phyloP scores from a whole-genome alignment of 2,888 invertebrate species.

The Sesia bembeciformis region DNA sequence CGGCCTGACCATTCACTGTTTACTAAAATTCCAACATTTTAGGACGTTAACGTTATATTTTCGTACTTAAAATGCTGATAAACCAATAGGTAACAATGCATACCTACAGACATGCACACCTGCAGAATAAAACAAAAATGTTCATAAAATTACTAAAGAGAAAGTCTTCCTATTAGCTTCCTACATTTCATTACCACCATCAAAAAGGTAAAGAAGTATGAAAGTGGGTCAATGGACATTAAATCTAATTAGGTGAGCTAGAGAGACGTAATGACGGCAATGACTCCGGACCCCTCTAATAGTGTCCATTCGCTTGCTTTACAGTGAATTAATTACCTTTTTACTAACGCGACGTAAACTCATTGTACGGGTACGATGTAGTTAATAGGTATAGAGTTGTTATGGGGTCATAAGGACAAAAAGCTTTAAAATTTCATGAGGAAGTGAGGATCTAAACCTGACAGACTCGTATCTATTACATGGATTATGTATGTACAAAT shows the following conservation, averaged over 20 bases:
- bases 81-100: too few relatives aligned
- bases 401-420: too few relatives aligned
- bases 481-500: too few relatives aligned
- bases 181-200: conserved; percentile 5
- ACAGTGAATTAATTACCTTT: conserved; percentile 3
- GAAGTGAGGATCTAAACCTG: too few relatives aligned
- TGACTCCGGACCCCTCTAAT: neutral
- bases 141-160: neutral
- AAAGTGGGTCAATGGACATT: neutral
- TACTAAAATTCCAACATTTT: too few relatives aligned
- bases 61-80: too few relatives aligned
- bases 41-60: too few relatives aligned
- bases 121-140: too few relatives aligned
- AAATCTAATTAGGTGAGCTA: neutral
- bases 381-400: neutral
- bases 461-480: too few relatives aligned
- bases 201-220: conserved; percentile 4
- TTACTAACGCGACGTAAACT: conserved; percentile 13
- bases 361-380: conserved; percentile 8
- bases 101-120: too few relatives aligned
- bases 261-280: neutral
- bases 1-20: too few relatives aligned
- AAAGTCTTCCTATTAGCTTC: conserved; percentile 2
- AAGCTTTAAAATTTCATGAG: too few relatives aligned
- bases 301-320: neutral